Evolutionary conservation across 2,888 invertebrate species (phyloP).

Genomic region (Leucania comma): DNA sequence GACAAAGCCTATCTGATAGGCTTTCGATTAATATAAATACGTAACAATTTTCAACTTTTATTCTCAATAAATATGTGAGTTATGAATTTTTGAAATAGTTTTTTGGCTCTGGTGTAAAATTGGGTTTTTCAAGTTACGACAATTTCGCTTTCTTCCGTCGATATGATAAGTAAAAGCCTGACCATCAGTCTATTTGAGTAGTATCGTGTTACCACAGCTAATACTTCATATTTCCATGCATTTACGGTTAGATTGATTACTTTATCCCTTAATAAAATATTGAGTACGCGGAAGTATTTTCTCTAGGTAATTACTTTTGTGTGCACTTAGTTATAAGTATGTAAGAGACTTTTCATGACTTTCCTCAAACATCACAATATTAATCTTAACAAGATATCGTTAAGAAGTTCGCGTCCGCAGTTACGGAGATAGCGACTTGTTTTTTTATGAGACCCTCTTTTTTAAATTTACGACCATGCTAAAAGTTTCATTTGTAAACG

Average conservation of each 20-base stretch:
- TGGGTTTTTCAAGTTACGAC: too few species aligned
- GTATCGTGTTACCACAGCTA: too few species aligned
- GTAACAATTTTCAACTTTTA: too few species aligned
- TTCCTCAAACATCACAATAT: conserved; percentile 28
- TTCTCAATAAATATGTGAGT: too few species aligned
- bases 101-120: too few species aligned
- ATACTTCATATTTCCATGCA: conserved; percentile 3
- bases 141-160: too few species aligned
- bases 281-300: background rate
- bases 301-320: background rate
- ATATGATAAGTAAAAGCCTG: too few species aligned
- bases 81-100: too few species aligned
- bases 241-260: background rate
- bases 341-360: conserved; percentile 25
- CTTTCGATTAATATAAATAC: too few species aligned
- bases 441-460: conserved; percentile 69
- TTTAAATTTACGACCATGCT: conserved; percentile 76
- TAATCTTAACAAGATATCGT: conserved; percentile 58
- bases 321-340: too few species aligned
- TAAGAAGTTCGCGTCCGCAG: conserved; percentile 64
- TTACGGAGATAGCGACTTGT: conserved; percentile 66
- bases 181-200: too few species aligned
- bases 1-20: too few species aligned
- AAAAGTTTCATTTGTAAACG: conserved; percentile 76
- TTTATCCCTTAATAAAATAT: background rate